phyloP scores from a whole-genome alignment of 2,888 invertebrate species.

The Graphium colonna region DNA sequence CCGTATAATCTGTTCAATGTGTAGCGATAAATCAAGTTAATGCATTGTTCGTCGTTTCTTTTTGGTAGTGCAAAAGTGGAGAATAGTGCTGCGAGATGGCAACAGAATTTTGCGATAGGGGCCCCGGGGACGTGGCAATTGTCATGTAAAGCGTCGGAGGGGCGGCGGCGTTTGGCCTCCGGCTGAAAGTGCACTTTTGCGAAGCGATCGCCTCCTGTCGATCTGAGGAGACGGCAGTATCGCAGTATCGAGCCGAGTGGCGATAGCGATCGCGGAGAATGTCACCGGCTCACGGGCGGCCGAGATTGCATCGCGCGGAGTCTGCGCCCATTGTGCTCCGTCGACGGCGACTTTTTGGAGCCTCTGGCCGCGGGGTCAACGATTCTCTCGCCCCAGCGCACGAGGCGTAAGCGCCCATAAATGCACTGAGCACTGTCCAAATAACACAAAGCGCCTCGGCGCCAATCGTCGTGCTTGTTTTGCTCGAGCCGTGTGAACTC shows the following conservation, averaged over 20 bases:
- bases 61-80: slow-evolving; percentile 15
- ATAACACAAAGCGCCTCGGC: slow-evolving; percentile 9
- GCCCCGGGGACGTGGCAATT: slow-evolving; percentile 69
- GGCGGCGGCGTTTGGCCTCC: slow-evolving; percentile 54
- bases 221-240: slow-evolving; percentile 51
- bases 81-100: slow-evolving; percentile 43
- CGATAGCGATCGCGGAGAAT: slow-evolving; percentile 57
- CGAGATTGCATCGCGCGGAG: slow-evolving; percentile 38
- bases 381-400: slow-evolving; percentile 4
- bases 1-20: not conserved
- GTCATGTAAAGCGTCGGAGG: slow-evolving; percentile 70
- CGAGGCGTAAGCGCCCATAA: slow-evolving; percentile 5
- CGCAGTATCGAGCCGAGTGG: slow-evolving; percentile 52
- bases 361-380: slow-evolving; percentile 23
- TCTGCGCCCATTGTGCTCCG: slow-evolving; percentile 39
- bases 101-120: slow-evolving; percentile 47
- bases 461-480: slow-evolving; percentile 17
- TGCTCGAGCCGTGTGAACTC: slow-evolving; percentile 18
- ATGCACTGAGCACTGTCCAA: slow-evolving; percentile 11
- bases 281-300: slow-evolving; percentile 30
- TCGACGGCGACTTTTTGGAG: slow-evolving; percentile 27
- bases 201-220: slow-evolving; percentile 71
- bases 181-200: slow-evolving; percentile 76
- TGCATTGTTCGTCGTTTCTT: slow-evolving; percentile 29
- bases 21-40: not conserved